These are phyloP conservation scores for Mormoops blainvillei DNA, from an alignment of 2,113 vertebrate species.

Conservation along the genomic window DNA sequence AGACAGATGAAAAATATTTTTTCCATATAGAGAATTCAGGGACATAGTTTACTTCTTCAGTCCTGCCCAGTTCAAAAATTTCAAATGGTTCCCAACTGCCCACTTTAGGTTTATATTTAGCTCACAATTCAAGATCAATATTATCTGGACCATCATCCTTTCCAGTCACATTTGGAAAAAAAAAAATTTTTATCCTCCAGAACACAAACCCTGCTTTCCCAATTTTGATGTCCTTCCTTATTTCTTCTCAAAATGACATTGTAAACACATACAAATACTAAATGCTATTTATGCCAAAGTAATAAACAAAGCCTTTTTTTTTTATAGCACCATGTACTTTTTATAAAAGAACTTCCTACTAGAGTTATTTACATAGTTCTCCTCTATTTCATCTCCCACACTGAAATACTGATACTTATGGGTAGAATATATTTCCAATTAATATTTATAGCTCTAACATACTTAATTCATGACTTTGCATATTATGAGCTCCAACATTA, in stretches of 20 bases:
- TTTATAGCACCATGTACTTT: not conserved
- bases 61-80: not conserved
- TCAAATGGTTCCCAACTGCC: not conserved
- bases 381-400: not conserved
- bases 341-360: slow-evolving; percentile 6
- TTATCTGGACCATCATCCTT: not conserved
- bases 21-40: not conserved
- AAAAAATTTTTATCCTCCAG: not conserved
- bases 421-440: not conserved
- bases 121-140: not conserved
- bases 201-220: not conserved
- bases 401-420: not conserved
- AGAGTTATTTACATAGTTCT: not conserved
- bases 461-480: not conserved
- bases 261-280: not conserved
- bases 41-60: not conserved
- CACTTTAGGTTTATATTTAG: slow-evolving; percentile 20
- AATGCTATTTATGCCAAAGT: not conserved
- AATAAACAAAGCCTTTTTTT: not conserved
- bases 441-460: not conserved
- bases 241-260: not conserved
- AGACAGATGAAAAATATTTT: not conserved
- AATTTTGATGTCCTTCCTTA: not conserved
- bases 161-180: not conserved
- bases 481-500: not conserved